Evolutionary conservation across 2,888 invertebrate genomes (phyloP).

Genomic region (Pecten maximus): DNA sequence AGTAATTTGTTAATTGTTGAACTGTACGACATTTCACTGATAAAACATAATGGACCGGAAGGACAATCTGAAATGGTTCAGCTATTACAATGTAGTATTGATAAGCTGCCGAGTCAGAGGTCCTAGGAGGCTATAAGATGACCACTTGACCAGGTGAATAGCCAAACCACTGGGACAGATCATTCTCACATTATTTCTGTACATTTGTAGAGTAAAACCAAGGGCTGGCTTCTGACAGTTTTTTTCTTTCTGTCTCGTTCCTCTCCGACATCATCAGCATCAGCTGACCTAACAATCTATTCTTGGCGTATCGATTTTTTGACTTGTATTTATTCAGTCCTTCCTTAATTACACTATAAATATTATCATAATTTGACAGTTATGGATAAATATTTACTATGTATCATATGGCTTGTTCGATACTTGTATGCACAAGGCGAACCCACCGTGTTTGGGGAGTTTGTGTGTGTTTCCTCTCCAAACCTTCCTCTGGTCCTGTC

Average conservation of each 20-base stretch:
- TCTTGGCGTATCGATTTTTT: constrained; percentile 1
- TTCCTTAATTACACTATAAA: constrained; percentile 31
- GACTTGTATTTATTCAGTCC: constrained; percentile 11
- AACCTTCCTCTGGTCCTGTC: not conserved
- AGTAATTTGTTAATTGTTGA: too few relatives aligned
- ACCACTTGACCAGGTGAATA: constrained; percentile 9
- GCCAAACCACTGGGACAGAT: not conserved
- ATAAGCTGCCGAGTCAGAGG: not conserved
- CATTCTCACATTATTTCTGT: not conserved
- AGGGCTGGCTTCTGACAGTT: not conserved
- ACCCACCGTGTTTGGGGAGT: not conserved
- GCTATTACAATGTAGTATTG: not conserved
- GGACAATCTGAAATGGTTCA: too few relatives aligned
- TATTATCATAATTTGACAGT: constrained; percentile 32
- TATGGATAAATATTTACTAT: constrained; percentile 27
- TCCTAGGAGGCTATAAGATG: not conserved
- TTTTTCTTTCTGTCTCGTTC: not conserved
- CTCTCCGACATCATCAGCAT: not conserved
- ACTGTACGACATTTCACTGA: too few relatives aligned
- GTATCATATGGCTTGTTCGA: not conserved
- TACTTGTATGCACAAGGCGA: not conserved
- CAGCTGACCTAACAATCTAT: not conserved
- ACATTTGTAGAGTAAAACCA: not conserved
- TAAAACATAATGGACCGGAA: too few relatives aligned
- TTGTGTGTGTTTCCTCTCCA: not conserved